These are phyloP conservation scores for Capitella teleta DNA, from an alignment of 1,140 invertebrate species.

Conservation along the genomic window DNA sequence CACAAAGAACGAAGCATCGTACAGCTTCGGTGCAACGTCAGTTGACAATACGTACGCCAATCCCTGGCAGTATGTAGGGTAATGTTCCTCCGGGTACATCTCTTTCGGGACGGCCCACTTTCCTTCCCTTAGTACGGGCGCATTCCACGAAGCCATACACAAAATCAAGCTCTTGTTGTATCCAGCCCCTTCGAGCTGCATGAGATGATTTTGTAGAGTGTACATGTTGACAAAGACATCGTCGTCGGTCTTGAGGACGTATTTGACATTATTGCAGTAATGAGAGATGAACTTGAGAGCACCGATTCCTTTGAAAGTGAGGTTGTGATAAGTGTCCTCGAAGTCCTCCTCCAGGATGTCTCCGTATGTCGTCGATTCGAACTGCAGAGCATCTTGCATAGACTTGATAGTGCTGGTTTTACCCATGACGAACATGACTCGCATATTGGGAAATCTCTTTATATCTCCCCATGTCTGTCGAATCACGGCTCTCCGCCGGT, in stretches of 20 bases:
- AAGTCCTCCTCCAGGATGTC: constrained; percentile 74
- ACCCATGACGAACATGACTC: constrained; percentile 60
- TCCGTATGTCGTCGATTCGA: constrained; percentile 51
- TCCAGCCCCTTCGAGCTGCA: no score
- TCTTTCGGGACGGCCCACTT: constrained; percentile 11
- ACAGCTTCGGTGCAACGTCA: constrained; percentile 8
- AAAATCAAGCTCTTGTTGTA: constrained; percentile 6
- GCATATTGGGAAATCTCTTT: no score
- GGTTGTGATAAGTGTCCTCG: constrained; percentile 65
- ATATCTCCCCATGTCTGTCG: constrained; percentile 38
- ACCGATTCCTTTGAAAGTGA: constrained; percentile 79
- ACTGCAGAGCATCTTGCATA: constrained; percentile 43
- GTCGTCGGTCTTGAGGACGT: constrained; percentile 47
- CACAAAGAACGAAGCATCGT: constrained; percentile 10
- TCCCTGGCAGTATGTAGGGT: constrained; percentile 14
- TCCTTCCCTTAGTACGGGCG: constrained; percentile 8
- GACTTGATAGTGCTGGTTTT: constrained; percentile 24
- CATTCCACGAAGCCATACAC: constrained; percentile 11
- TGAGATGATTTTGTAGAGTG: constrained; percentile 14
- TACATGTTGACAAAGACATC: constrained; percentile 47
- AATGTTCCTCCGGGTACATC: constrained; percentile 10
- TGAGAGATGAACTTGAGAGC: constrained; percentile 68
- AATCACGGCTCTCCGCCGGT: constrained; percentile 28
- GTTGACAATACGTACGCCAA: constrained; percentile 10
- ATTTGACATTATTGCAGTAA: constrained; percentile 49